Evolutionary conservation across 2,113 vertebrate species (phyloP).

Genomic region (Psettodes erumei): DNA sequence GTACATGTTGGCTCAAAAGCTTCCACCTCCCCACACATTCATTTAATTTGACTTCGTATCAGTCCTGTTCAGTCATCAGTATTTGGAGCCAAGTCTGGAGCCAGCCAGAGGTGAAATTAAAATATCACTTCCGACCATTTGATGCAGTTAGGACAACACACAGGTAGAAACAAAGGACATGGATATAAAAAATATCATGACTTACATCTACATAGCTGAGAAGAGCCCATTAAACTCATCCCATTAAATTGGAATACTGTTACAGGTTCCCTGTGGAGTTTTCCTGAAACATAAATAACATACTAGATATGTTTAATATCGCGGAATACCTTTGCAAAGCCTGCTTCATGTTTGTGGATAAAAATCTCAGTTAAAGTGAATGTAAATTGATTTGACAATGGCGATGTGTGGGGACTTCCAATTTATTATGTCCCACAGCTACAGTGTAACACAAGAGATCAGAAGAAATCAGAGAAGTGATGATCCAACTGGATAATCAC

Average conservation of each 20-base stretch:
- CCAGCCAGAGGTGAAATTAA: conserved; percentile 21
- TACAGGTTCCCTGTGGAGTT: not conserved
- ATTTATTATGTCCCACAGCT: too few species aligned
- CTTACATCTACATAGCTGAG: not conserved
- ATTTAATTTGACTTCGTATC: conserved; percentile 29
- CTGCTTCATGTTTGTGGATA: too few species aligned
- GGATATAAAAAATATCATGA: not conserved
- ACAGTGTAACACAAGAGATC: too few species aligned
- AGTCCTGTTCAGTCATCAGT: conserved; percentile 40
- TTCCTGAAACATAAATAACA: not conserved
- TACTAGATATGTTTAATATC: not conserved
- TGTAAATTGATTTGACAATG: too few species aligned
- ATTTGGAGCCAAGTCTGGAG: conserved; percentile 15
- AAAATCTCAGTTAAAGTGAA: too few species aligned
- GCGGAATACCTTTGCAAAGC: too few species aligned
- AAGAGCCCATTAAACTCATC: not conserved
- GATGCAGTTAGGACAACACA: not conserved
- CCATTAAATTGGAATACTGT: not conserved
- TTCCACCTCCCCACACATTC: not conserved
- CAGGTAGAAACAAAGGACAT: not conserved
- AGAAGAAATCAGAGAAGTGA: too few species aligned
- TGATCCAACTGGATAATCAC: too few species aligned
- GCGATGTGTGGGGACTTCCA: too few species aligned
- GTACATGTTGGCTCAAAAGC: not conserved
- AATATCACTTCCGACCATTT: not conserved